Evolutionary conservation across 2,888 invertebrate species (phyloP).

Genomic region (Trichopria drosophilae): DNA sequence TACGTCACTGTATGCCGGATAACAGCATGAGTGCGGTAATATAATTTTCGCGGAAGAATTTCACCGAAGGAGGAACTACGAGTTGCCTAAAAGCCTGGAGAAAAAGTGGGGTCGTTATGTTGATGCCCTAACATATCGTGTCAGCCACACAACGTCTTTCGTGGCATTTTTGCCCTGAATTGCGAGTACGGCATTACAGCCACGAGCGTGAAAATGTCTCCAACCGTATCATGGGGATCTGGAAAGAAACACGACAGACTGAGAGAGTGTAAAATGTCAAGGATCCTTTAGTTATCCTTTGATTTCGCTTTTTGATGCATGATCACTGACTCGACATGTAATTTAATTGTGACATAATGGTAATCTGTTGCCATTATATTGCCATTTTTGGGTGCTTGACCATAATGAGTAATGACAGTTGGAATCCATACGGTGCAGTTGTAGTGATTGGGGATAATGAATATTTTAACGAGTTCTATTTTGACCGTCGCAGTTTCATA

Average conservation of each 20-base stretch:
- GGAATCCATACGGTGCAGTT: too few species aligned
- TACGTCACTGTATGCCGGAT: background rate
- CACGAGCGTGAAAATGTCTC: constrained; percentile 6
- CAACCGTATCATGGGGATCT: constrained; percentile 32
- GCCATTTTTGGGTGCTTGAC: too few species aligned
- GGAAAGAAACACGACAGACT: constrained; percentile 21
- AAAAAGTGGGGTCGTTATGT: constrained; percentile 45
- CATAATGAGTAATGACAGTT: too few species aligned
- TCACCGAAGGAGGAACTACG: constrained; percentile 15
- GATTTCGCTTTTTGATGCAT: too few species aligned
- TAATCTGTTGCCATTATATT: too few species aligned
- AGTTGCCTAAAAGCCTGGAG: constrained; percentile 42
- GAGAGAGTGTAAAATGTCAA: background rate
- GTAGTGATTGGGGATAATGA: too few species aligned
- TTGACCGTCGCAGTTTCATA: too few species aligned
- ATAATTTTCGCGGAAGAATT: background rate
- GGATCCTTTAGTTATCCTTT: too few species aligned
- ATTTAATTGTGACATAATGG: too few species aligned
- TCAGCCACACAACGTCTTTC: constrained; percentile 17
- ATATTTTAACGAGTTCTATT: too few species aligned
- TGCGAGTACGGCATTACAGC: constrained; percentile 30
- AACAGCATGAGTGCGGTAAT: background rate
- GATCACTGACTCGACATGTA: too few species aligned
- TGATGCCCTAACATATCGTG: constrained; percentile 45
- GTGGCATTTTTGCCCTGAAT: constrained; percentile 36